Evolutionary conservation across 2,113 vertebrate species (phyloP).

Genomic region (Argyrosomus japonicus): DNA sequence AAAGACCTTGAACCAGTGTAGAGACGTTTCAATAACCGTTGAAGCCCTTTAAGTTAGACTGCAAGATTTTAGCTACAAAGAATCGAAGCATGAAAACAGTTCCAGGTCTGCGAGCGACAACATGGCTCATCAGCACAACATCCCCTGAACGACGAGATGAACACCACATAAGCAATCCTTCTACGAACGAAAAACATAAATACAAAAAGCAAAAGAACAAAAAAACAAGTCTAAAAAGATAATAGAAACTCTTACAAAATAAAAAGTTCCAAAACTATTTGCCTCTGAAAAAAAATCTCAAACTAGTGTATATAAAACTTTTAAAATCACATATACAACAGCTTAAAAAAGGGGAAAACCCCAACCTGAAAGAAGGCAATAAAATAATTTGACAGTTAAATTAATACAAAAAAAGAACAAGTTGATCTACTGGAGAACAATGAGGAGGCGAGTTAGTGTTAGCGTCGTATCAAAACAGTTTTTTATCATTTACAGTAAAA

Average conservation of each 20-base stretch:
- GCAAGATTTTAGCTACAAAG: not conserved
- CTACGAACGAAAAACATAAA: slow-evolving; percentile 83
- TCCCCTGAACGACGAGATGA: slow-evolving; percentile 71
- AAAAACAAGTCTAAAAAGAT: slow-evolving; percentile 77
- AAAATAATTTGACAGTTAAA: slow-evolving; percentile 86
- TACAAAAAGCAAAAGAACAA: slow-evolving; percentile 71
- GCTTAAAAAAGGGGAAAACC: slow-evolving; percentile 78
- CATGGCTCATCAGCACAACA: slow-evolving; percentile 67
- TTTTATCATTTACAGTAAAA: slow-evolving; percentile 60
- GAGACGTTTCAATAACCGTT: not conserved
- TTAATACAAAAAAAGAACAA: slow-evolving; percentile 74
- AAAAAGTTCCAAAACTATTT: slow-evolving; percentile 80
- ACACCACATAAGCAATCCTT: slow-evolving; percentile 76
- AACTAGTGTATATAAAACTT: slow-evolving; percentile 84
- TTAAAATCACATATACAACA: slow-evolving; percentile 84
- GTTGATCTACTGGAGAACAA: slow-evolving; percentile 59
- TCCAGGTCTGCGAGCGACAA: slow-evolving; percentile 28
- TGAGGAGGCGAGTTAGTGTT: slow-evolving; percentile 68
- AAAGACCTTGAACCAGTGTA: not conserved
- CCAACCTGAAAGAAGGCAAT: slow-evolving; percentile 85
- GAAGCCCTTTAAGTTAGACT: not conserved
- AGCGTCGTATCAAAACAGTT: slow-evolving; percentile 61
- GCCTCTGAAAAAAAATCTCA: slow-evolving; percentile 72
- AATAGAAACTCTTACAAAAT: slow-evolving; percentile 82
- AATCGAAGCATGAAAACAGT: not conserved